Evolutionary conservation across 2,888 invertebrate species (phyloP).

Genomic region (Yponomeuta cagnagella): DNA sequence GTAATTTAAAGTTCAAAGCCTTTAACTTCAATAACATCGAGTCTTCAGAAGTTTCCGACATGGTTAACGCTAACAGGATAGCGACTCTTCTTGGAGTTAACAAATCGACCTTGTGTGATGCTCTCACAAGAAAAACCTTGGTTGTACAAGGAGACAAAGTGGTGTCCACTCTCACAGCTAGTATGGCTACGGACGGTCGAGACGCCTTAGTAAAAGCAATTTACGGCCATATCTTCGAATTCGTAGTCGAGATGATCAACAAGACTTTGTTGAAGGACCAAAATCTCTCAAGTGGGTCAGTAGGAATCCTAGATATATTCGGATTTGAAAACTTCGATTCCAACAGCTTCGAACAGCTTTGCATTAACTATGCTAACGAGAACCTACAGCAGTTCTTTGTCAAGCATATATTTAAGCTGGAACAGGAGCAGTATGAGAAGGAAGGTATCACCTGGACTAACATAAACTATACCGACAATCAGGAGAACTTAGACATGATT

Average conservation of each 20-base stretch:
- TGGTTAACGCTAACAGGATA: constrained; percentile 80
- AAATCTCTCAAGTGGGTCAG: constrained; percentile 78
- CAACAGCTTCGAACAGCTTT: constrained; percentile 96
- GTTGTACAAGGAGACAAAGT: constrained; percentile 89
- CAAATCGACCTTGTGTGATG: constrained; percentile 81
- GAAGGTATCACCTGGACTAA: constrained; percentile 95
- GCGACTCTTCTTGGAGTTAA: constrained; percentile 83
- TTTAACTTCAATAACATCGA: constrained; percentile 88
- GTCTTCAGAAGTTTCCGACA: constrained; percentile 88
- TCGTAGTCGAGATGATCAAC: constrained; percentile 93
- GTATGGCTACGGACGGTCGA: constrained; percentile 87
- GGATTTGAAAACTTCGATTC: constrained; percentile 96
- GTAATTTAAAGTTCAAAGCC: constrained; percentile 90
- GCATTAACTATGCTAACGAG: constrained; percentile 98
- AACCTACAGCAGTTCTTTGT: constrained; percentile 98
- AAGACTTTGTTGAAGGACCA: constrained; percentile 84
- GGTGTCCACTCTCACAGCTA: constrained; percentile 82
- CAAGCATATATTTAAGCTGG: constrained; percentile 95
- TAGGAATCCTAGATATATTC: constrained; percentile 96
- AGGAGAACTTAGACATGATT: constrained; percentile 91
- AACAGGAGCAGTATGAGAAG: constrained; percentile 93
- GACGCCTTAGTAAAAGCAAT: constrained; percentile 96
- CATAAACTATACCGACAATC: constrained; percentile 95
- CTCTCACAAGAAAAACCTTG: constrained; percentile 90
- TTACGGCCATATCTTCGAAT: constrained; percentile 92